Base-by-base conservation (phyloP, 2,797 vertebrate genomes). In the Eupleurogrammus muticus region DNA sequence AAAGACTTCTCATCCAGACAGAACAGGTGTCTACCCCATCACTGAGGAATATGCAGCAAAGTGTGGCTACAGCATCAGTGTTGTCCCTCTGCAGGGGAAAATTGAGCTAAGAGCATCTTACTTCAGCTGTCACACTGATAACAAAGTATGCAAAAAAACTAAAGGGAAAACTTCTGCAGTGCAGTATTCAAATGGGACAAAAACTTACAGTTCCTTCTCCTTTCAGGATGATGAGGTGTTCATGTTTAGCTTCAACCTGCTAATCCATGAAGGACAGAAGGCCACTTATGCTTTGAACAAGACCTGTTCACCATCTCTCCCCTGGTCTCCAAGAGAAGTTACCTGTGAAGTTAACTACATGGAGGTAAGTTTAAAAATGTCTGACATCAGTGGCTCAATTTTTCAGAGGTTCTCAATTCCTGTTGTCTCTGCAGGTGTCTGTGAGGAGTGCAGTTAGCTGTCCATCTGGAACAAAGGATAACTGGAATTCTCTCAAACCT, bases 311-410 rank as follows among this genome's bases (percentile, higher is more conserved):
- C 85, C 84, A 0, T 11, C 84, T 2, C 36, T 85, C 5, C 75
- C 84, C 7, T 94, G 91, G 90, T 88, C 91, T 63, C 85, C 92
- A 6, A 91, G 93, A 80, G 94, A 95, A 78, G 89, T 94, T n/a
- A 82, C 90, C 36, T 95, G 95, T 42, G 94, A 95, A 79, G 73
- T 84, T 66, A 94, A 94, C 80, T 95, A 95, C 81, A 92, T 95
- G 93, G 95, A 96, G 84, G 94, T 94, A 83, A 56, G 81, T 1
- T 36, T 13, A 0, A 4, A 9, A 0, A 4, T 1, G 6, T 11
- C 8, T 4, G 50, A 16, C 13, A 7, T 28, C 28, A 28, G 28
- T 28, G 3, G 3, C 28, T 28, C 28, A 3, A 10, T 36, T 10
- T 44, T 20, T 11, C 2, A 19, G 9, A 10, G 24, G 7, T 21